Conservation (phyloP, 2,888 invertebrate species). For the Acanthosepion esculentum region DNA sequence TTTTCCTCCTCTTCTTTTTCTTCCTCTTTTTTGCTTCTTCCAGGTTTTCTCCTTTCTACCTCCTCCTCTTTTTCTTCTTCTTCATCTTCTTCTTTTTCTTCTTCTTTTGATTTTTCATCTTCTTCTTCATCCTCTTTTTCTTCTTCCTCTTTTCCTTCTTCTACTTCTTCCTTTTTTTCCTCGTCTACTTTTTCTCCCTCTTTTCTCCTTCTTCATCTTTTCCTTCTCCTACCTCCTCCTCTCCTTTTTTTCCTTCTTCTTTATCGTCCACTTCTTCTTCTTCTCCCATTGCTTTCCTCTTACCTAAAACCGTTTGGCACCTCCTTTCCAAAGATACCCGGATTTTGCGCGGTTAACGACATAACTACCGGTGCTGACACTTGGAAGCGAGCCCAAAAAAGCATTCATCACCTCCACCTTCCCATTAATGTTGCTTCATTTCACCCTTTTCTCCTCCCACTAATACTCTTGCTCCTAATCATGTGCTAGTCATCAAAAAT, state of each 20-base stretch:
- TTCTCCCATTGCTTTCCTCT: background rate
- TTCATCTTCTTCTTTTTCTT: background rate
- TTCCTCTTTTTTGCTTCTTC: background rate
- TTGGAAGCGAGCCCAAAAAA: too few species aligned
- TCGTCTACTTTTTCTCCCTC: background rate
- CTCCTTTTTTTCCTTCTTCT: background rate
- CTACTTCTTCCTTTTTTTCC: background rate
- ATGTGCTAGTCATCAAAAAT: too few species aligned
- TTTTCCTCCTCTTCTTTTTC: background rate
- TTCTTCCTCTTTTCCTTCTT: background rate
- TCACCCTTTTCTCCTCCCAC: too few species aligned
- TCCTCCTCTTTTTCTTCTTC: background rate
- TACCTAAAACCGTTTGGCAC: background rate
- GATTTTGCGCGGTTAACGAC: too few species aligned
- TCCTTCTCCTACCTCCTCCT: too few species aligned
- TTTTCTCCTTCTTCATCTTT: background rate
- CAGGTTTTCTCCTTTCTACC: background rate
- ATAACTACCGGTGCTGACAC: too few species aligned
- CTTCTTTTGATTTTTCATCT: too few species aligned
- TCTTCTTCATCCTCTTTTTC: background rate
- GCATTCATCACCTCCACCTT: too few species aligned
- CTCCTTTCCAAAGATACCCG: too few species aligned
- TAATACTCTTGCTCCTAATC: too few species aligned
- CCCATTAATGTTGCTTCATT: too few species aligned
- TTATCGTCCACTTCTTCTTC: background rate